Evolutionary conservation across 2,113 vertebrate genomes (phyloP).

Genomic region (Nycticorax nycticorax): DNA sequence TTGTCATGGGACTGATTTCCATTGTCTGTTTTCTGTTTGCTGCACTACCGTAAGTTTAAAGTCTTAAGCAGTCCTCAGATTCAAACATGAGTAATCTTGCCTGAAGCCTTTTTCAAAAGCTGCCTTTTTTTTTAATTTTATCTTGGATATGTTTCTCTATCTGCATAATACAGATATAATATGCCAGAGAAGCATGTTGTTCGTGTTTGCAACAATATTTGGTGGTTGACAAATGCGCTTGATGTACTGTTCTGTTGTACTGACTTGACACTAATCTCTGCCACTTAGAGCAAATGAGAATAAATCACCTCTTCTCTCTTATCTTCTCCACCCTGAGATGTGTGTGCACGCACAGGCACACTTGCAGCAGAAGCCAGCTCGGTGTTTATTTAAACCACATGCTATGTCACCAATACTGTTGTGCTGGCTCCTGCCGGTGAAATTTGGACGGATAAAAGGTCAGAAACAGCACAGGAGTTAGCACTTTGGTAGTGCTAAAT

Average conservation of each 20-base stretch:
- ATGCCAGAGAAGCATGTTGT: conserved; percentile 56
- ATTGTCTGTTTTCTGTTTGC: conserved; percentile 79
- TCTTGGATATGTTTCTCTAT: conserved; percentile 46
- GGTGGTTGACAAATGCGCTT: conserved; percentile 71
- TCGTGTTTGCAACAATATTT: conserved; percentile 66
- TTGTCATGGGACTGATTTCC: conserved; percentile 72
- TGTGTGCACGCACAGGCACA: neutral
- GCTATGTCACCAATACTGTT: neutral
- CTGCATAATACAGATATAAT: conserved; percentile 56
- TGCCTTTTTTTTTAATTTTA: conserved; percentile 15
- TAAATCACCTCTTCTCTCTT: conserved; percentile 59
- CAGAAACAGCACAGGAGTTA: neutral
- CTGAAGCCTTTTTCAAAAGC: conserved; percentile 51
- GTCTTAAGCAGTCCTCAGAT: conserved; percentile 47
- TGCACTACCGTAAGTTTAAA: conserved; percentile 73
- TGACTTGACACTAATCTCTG: conserved; percentile 68
- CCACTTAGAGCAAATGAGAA: conserved; percentile 66
- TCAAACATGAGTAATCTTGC: conserved; percentile 52
- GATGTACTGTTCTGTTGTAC: conserved; percentile 60
- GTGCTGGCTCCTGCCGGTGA: neutral
- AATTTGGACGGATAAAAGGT: neutral
- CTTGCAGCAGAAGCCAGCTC: neutral
- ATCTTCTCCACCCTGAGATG: conserved; percentile 4
- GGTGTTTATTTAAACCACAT: neutral
- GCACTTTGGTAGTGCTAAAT: neutral